Base-by-base conservation (phyloP, 2,113 vertebrate genomes). In the Tichodroma muraria region DNA sequence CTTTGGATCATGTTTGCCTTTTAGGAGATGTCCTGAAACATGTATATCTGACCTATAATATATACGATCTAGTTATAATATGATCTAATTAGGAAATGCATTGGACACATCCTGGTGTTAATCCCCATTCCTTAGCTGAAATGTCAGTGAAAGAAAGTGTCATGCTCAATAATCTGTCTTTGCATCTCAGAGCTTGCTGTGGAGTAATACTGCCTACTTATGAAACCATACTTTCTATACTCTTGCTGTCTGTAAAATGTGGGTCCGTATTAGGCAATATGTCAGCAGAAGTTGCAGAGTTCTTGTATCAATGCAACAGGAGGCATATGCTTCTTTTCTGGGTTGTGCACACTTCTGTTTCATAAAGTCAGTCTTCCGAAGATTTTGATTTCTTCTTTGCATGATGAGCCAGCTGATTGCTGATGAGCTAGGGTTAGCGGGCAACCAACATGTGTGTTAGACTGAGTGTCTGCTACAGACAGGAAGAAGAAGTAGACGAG, bases 231-330 rank as follows among this genome's bases (percentile, higher is more conserved):
- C 13, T 37, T 82, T 66, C 38, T 76, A 3, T 28, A 28, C 20
- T 64, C 53, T 35, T 64, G 14, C 21, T 45, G 44, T 40, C 86
- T 79, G 10, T 68, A 68, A 63, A 82, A 59, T 54, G 17, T 31
- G 80, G 52, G 8, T 31, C 25, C 22, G 9, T 20, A 10, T 66
- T 84, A 69, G 40, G 45, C 53, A 76, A 53, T 8, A 5, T 13
- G 15, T 35, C 42, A 53, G 42, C 21, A 81, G 69, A 59, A 63
- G 25, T 71, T 75, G 47, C 33, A 63, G 5, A n/a, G 37, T 53
- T 84, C 28, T 52, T 0, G 1, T 63, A 37, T 45, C 0, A 0
- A 17, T 45, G 28, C 35, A 88, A 31, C 15, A 78, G 42, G 60
- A 93, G 73, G 7, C 33, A 21, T 21, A 27, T 9, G 5, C 33